A percentile compares a stretch with the other conserved stretches of the same genome.
These are phyloP conservation scores for Drosophila kurseongensis DNA, from an alignment of 1,140 invertebrate species.

Conservation along the genomic window DNA sequence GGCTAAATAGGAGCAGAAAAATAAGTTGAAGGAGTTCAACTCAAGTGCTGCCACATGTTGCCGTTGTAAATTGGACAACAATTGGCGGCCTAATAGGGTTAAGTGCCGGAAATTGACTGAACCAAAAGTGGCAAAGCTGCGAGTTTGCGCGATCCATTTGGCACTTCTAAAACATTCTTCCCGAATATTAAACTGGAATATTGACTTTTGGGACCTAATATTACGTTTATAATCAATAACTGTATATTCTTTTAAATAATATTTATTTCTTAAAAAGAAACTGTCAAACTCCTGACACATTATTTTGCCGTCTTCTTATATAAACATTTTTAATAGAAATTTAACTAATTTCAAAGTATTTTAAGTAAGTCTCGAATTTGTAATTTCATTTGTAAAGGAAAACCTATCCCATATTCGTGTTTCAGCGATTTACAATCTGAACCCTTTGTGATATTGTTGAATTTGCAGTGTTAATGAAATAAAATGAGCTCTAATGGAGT, in stretches of 20 bases:
- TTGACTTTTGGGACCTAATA: too few species aligned
- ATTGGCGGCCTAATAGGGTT: constrained; percentile 58
- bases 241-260: too few species aligned
- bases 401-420: background rate
- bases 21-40: constrained; percentile 15
- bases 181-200: too few species aligned
- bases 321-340: too few species aligned
- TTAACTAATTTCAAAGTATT: too few species aligned
- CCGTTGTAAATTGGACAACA: constrained; percentile 49
- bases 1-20: constrained; percentile 17
- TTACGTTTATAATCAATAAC: too few species aligned
- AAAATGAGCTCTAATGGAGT: constrained; percentile 20
- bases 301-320: too few species aligned
- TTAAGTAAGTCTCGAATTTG: too few species aligned
- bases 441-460: background rate
- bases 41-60: constrained; percentile 57
- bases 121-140: constrained; percentile 6
- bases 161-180: background rate
- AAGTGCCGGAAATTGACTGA: constrained; percentile 64
- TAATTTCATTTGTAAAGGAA: too few species aligned
- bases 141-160: constrained; percentile 2
- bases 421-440: background rate
- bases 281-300: too few species aligned
- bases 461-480: constrained; percentile 4
- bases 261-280: too few species aligned